These are phyloP conservation scores for Pantelozetes paolii DNA, from an alignment of 2,888 invertebrate species.

Conservation along the genomic window DNA sequence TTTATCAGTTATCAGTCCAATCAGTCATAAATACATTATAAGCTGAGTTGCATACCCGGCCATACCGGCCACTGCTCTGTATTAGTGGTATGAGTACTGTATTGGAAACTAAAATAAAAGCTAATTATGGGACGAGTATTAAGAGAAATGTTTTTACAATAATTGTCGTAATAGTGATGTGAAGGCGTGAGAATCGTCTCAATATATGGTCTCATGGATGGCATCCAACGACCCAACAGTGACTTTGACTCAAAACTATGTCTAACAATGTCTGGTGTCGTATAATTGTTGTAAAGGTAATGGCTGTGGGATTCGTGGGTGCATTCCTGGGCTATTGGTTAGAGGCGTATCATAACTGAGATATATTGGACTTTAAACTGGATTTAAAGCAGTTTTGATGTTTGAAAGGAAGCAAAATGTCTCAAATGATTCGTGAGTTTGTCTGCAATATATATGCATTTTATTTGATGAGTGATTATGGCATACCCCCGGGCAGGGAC, in stretches of 20 bases:
- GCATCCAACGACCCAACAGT: neutral
- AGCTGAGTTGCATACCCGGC: neutral
- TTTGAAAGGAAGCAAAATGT: conserved; percentile 32
- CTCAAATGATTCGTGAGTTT: neutral
- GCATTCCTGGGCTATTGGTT: conserved; percentile 30
- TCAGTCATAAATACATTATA: neutral
- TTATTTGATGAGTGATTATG: conserved; percentile 38
- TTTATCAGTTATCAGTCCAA: neutral
- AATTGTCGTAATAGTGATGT: conserved; percentile 29
- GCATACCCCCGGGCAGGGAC: conserved; percentile 36
- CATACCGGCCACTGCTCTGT: neutral
- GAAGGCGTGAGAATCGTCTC: conserved; percentile 35
- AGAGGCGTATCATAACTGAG: conserved; percentile 16
- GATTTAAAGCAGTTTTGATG: conserved; percentile 23
- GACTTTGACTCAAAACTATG: conserved; percentile 18
- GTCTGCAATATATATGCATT: conserved; percentile 25
- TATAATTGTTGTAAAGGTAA: conserved; percentile 23
- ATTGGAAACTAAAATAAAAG: neutral
- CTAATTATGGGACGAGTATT: conserved; percentile 13
- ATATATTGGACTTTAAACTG: conserved; percentile 13
- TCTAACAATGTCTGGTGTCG: neutral
- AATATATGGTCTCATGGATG: conserved; percentile 14
- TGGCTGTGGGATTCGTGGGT: conserved; percentile 30
- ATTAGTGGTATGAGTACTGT: conserved; percentile 6
- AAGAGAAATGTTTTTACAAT: conserved; percentile 9